These are phyloP conservation scores for Apogon hyalosoma DNA, from an alignment of 2,797 vertebrate genomes.

Conservation along the genomic window DNA sequence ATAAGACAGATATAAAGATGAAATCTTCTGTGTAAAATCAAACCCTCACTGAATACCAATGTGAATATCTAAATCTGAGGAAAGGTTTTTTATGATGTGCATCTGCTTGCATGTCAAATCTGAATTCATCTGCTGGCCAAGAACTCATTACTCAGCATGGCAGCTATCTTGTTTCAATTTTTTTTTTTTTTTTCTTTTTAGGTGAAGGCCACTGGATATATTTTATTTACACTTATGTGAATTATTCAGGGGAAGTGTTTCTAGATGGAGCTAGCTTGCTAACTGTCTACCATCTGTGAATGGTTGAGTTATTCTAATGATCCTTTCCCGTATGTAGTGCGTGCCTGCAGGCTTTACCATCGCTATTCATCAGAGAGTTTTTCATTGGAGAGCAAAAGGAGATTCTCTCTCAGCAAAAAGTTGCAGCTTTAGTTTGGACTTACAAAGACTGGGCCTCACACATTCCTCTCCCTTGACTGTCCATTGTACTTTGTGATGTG, in stretches of 20 bases:
- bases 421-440: slow-evolving; percentile 21
- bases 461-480: slow-evolving; percentile 15
- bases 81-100: slow-evolving; percentile 17
- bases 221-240: slow-evolving; percentile 83
- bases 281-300: slow-evolving; percentile 52
- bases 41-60: slow-evolving; percentile 52
- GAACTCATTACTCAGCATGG: slow-evolving; percentile 74
- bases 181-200: slow-evolving; percentile 61
- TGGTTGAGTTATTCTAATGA: slow-evolving; percentile 69
- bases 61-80: slow-evolving; percentile 60
- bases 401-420: slow-evolving; percentile 39
- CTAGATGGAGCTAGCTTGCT: slow-evolving; percentile 68
- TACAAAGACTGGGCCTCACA: slow-evolving; percentile 12
- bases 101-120: slow-evolving; percentile 56
- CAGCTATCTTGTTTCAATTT: slow-evolving; percentile 57
- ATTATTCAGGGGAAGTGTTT: slow-evolving; percentile 79
- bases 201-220: slow-evolving; percentile 74
- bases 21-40: slow-evolving; percentile 67
- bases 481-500: background rate
- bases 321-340: slow-evolving; percentile 33
- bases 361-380: slow-evolving; percentile 48
- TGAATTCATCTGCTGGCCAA: slow-evolving; percentile 41
- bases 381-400: slow-evolving; percentile 14
- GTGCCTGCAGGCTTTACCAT: slow-evolving; percentile 42
- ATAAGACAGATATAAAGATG: slow-evolving; percentile 37